Evolutionary conservation across 2,888 invertebrate genomes (phyloP).

Genomic region (Caenorhabditis wallacei): DNA sequence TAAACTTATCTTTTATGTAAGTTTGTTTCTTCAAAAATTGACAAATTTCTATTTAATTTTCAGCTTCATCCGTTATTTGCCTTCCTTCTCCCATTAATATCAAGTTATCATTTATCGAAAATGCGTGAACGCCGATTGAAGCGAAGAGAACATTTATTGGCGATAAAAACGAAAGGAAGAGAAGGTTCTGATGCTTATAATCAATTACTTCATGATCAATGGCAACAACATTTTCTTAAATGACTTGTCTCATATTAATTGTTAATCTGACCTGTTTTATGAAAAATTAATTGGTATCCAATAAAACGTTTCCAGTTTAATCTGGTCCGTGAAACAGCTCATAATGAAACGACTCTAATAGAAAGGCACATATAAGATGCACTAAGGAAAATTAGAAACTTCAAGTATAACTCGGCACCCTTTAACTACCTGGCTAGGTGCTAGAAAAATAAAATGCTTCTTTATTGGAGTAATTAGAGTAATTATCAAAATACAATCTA

Average conservation of each 20-base stretch:
- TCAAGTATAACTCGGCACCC: too few species aligned
- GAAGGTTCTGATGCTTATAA: constrained; percentile 64
- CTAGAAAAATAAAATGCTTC: too few species aligned
- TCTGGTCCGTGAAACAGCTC: too few species aligned
- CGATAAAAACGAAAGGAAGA: constrained; percentile 60
- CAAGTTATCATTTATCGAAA: constrained; percentile 54
- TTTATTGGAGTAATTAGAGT: too few species aligned
- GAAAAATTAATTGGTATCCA: too few species aligned
- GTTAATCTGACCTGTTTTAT: neutral
- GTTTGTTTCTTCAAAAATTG: neutral
- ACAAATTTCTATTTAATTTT: neutral
- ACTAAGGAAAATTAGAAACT: too few species aligned
- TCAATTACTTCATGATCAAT: constrained; percentile 59
- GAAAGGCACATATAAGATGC: too few species aligned
- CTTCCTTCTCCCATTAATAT: constrained; percentile 55
- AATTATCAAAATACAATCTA: too few species aligned
- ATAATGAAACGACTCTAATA: too few species aligned
- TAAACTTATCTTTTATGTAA: constrained; percentile 57
- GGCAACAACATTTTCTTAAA: constrained; percentile 51
- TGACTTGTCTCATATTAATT: constrained; percentile 10
- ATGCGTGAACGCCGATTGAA: constrained; percentile 47
- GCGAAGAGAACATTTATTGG: constrained; percentile 44
- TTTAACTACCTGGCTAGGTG: too few species aligned
- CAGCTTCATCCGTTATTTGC: constrained; percentile 63
- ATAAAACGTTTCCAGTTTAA: too few species aligned